Evolutionary conservation across 2,888 invertebrate species (phyloP).

Genomic region (Colostygia pectinataria): DNA sequence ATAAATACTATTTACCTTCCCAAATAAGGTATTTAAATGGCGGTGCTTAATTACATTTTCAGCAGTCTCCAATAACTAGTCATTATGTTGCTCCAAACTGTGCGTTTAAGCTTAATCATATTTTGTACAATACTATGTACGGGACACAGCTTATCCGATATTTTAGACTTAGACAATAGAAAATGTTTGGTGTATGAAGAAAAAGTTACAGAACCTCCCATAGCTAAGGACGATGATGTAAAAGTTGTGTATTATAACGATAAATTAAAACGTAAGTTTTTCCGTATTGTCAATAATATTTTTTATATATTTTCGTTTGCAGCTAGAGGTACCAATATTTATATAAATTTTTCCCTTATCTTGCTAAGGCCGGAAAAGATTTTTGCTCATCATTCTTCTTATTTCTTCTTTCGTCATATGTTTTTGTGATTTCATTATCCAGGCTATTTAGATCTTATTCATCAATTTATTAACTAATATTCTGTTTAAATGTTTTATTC

Average conservation of each 20-base stretch:
- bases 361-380: no score
- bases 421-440: no score
- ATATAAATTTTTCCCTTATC: no score
- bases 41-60: background rate
- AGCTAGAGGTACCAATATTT: no score
- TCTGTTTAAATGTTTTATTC: no score
- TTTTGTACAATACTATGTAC: background rate
- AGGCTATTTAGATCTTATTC: no score
- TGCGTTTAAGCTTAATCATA: background rate
- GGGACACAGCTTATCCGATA: background rate
- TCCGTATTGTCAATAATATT: background rate
- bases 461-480: no score
- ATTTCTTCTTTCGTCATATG: no score
- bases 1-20: background rate
- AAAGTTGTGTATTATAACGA: background rate
- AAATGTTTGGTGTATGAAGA: conserved; percentile 1
- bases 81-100: background rate
- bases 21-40: background rate
- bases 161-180: background rate
- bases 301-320: no score
- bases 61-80: background rate
- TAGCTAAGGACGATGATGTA: background rate
- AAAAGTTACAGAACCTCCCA: background rate
- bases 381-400: no score
- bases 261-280: background rate